Conservation (phyloP, 2,888 invertebrate species). For the Drosophila gaucha region DNA sequence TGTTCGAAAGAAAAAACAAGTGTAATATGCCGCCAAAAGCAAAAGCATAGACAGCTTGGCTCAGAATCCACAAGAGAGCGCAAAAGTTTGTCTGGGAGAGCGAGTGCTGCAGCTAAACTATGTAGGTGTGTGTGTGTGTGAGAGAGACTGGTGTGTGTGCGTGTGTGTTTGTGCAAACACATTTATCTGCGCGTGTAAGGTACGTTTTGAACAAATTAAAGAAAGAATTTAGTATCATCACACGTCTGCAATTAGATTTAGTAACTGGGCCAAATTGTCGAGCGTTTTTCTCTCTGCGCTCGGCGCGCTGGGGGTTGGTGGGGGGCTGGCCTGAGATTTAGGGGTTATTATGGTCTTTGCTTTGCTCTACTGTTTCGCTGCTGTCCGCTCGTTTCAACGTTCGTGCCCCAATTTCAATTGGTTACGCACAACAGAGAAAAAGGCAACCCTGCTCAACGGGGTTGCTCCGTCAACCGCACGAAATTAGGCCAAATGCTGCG, state of each 20-base stretch:
- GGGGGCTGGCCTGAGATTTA: slow-evolving; percentile 56
- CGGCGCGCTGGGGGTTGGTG: slow-evolving; percentile 3
- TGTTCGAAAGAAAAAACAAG: slow-evolving; percentile 65
- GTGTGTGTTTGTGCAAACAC: slow-evolving; percentile 42
- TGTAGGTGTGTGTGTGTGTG: background rate
- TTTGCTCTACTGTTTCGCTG: slow-evolving; percentile 76
- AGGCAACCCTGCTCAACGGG: slow-evolving; percentile 63
- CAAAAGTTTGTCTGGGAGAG: slow-evolving; percentile 57
- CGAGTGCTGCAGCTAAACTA: slow-evolving; percentile 24
- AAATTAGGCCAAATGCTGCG: slow-evolving; percentile 70
- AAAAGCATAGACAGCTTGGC: slow-evolving; percentile 81
- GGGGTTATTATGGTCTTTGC: slow-evolving; percentile 77
- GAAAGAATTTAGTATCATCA: slow-evolving; percentile 52
- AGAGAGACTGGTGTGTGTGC: background rate
- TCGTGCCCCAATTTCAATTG: slow-evolving; percentile 76
- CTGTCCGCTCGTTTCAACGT: slow-evolving; percentile 20
- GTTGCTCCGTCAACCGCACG: slow-evolving; percentile 45
- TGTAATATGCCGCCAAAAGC: slow-evolving; percentile 76
- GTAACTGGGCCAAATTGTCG: slow-evolving; percentile 72
- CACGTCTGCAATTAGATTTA: slow-evolving; percentile 75
- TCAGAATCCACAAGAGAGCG: slow-evolving; percentile 54
- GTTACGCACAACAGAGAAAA: slow-evolving; percentile 67
- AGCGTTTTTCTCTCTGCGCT: slow-evolving; percentile 43
- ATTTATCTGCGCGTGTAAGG: slow-evolving; percentile 34
- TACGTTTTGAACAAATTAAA: slow-evolving; percentile 50